Base-by-base conservation (phyloP, 2,113 vertebrate species). In the Charadrius vociferus region DNA sequence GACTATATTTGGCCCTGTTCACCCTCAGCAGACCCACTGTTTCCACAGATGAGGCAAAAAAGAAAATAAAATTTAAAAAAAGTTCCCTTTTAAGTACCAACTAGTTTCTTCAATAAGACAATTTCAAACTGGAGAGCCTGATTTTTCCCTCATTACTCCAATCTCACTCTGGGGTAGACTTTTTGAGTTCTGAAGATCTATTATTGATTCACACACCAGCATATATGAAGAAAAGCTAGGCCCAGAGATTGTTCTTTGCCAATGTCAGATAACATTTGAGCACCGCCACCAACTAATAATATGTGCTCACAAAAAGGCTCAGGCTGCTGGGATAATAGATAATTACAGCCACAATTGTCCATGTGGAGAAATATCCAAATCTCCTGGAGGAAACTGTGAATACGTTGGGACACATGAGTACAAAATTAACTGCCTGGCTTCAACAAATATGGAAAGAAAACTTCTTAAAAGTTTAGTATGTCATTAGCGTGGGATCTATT, bases 371-470 rank as follows among this genome's bases (percentile, higher is more conserved):
- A 97, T 96, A 94, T 39, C 93, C 74, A 87, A 94, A 95, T 94
- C 95, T 95, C 94, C 95, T 71, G 86, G 93, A 93, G 95, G 84
- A 96, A 87, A 75, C 73, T 59, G 20, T 96, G 89, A 97, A 96
- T 96, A 61, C 37, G 1, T 68, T 87, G 81, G 70, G 78, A 96
- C 70, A 12, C 32, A 43, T 52, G 52, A 93, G 77, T 82, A 96
- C 21, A 79, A 92, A 96, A 93, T 93, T 95, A 97, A 93, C 93
- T 94, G 43, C 19, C 61, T 81, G 11, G 30, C 66, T 97, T 96
- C 77, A 96, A 96, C 90, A 96, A 96, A 96, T 96, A 97, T 24
- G 45, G 95, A 93, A 89, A 95, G 91, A 95, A 96, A 97, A 96
- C 93, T 96, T 97, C 87, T 94, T 94, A 95, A 81, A 96, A 96